Evolutionary conservation across 2,888 invertebrate genomes (phyloP), one percentile per base, ranked within the genome.

Genomic region (Itoplectis maculator): DNA sequence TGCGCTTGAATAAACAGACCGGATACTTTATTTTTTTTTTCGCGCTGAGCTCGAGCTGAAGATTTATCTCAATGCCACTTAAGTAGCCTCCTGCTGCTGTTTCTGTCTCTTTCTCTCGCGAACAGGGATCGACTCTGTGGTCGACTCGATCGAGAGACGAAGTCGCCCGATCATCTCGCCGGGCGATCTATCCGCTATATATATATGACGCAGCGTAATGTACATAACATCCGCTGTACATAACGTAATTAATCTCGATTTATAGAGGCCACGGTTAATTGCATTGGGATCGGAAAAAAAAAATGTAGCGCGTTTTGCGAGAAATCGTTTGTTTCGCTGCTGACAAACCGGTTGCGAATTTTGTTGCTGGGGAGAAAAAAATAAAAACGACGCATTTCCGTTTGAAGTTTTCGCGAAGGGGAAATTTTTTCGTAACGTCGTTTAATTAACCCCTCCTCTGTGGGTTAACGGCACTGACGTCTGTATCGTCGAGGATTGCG

Each of bases 21-120:
- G 18, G 51, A 76, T 70, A 77, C 72, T 78, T 78, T 78, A 78
- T 81, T 78, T 37, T 78, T 78, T 78, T 82, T 81, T 78, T 37
- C 61, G 61, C 69, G 77, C 40, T 59, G 68, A 51, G 68, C 72
- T 76, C 72, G 68, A 68, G 77, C 73, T 56, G 42, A 69, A 82
- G 78, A 82, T 82, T 82, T 82, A 82, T 82, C 78, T 74, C 69
- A 74, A 82, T 82, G 56, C 68, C 77, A 78, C 81, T 82, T 78
- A n/a, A n/a, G 74, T 72, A 78, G 72, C 42, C 56, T 73, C 69
- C 74, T 69, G 78, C 69, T 74, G 73, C 51, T 76, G 72, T 42
- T 73, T 23, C 73, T 56, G 45, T 61, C 49, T 37, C 18, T 74
- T 47, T 61, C 73, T 47, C 20, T 63, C 49, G 5, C 5, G 56